Base-by-base conservation (phyloP, 2,888 invertebrate species). In the Leptinotarsa peninsularis region DNA sequence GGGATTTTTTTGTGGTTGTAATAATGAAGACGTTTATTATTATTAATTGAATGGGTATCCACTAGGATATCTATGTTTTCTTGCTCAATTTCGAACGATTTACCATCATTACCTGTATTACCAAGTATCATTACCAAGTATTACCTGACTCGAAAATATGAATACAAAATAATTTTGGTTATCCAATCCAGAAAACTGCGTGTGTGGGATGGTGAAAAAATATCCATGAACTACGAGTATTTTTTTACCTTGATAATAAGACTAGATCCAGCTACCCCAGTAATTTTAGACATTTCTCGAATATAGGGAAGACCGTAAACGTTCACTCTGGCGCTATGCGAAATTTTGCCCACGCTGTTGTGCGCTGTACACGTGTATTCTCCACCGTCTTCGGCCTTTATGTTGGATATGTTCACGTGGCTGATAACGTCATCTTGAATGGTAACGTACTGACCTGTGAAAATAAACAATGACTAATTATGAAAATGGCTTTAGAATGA, bases 371-470 rank as follows among this genome's bases (percentile, higher is more conserved):
- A 97, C 54, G 94, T 93, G 87, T 96, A 97, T 85, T 96, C 95
- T 43, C 96, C 96, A 76, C 96, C 96, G 88, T 96, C 97, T 90
- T 96, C 96, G 82, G 95, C 95, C 84, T 95, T 94, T 78, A 96
- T 93, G 79, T 94, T 92, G 84, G 95, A 95, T 85, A 97, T 93
- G 90, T 97, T 97, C 80, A 97, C 94, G 90, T 96, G 96, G 86
- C 96, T 96, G 88, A 97, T 96, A 78, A 97, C 96, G 88, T 96
- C 96, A 86, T 96, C 96, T 89, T 96, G 96, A 63, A 96, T 92
- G 23, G 96, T 96, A 80, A 96, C 96, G 89, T 96, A 96, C 88
- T 96, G 96, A 58, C 96, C 83, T 83, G 49, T 7, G 4, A 14
- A 21, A 43, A 43, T 43, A 3, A 43, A 43, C 10, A 43, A 10